These are phyloP conservation scores for Drosophila meridiana DNA, from an alignment of 2,888 invertebrate species.

Conservation along the genomic window DNA sequence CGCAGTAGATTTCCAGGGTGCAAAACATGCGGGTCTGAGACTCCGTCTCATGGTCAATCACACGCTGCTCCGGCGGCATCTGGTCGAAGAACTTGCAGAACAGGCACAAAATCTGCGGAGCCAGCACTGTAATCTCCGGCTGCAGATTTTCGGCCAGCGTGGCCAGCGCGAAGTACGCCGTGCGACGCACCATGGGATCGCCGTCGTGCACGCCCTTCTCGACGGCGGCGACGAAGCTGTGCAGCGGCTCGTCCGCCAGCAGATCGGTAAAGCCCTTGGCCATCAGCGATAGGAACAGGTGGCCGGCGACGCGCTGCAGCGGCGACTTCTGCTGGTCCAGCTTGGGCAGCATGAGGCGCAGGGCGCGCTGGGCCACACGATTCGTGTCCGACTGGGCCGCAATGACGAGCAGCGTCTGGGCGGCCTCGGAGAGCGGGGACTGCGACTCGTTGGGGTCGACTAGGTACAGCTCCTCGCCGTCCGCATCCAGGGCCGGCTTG, in stretches of 20 bases:
- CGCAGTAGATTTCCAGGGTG: slow-evolving; percentile 10
- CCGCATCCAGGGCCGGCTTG: slow-evolving; percentile 1
- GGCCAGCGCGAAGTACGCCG: slow-evolving; percentile 1
- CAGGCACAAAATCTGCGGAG: background rate
- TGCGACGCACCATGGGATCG: background rate
- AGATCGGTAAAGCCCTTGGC: slow-evolving; percentile 13
- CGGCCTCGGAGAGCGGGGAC: slow-evolving; percentile 1
- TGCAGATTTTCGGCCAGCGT: slow-evolving; percentile 11
- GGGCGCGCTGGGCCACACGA: slow-evolving; percentile 5
- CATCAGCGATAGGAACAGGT: slow-evolving; percentile 3
- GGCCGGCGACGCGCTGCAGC: slow-evolving; percentile 1
- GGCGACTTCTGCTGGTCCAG: background rate
- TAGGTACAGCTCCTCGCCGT: slow-evolving; percentile 10
- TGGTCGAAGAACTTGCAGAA: slow-evolving; percentile 8
- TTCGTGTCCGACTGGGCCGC: slow-evolving; percentile 12
- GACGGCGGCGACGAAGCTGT: background rate
- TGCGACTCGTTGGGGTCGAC: background rate
- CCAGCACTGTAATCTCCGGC: slow-evolving; percentile 9
- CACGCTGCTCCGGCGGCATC: background rate
- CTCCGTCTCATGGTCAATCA: background rate
- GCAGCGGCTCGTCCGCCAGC: background rate
- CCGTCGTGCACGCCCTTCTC: background rate
- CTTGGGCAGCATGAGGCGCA: slow-evolving; percentile 8
- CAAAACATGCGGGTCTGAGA: slow-evolving; percentile 13
- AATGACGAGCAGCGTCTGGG: slow-evolving; percentile 2